Conservation (phyloP, 2,113 vertebrate genomes). For the Leptobrachium leishanense region DNA sequence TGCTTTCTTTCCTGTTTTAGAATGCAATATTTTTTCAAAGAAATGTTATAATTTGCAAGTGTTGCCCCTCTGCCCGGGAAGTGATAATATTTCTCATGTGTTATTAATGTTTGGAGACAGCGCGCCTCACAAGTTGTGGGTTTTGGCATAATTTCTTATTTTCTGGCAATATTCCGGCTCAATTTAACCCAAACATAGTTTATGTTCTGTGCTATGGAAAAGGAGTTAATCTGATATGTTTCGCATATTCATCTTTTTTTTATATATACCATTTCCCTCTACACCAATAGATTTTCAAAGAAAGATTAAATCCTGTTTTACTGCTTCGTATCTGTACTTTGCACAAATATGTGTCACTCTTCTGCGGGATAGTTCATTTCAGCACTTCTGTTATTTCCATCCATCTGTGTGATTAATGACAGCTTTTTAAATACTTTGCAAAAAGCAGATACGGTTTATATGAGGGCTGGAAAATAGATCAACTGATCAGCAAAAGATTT, state of each 20-base stretch:
- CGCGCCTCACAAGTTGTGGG: constrained; percentile 29
- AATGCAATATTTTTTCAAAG: constrained; percentile 33
- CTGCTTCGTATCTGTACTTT: constrained; percentile 29
- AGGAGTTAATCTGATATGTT: constrained; percentile 2
- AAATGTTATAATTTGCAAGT: neutral
- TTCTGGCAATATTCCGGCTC: neutral
- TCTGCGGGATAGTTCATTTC: constrained; percentile 27
- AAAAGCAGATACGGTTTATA: constrained; percentile 34
- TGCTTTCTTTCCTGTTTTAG: neutral
- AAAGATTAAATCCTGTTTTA: constrained; percentile 40
- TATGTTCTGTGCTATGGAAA: neutral
- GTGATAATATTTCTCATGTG: constrained; percentile 26
- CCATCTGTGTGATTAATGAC: constrained; percentile 44
- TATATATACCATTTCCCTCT: neutral
- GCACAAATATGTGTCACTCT: constrained; percentile 35
- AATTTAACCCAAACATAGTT: neutral
- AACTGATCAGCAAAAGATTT: constrained; percentile 27
- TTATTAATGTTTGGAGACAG: constrained; percentile 23
- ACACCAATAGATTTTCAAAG: neutral
- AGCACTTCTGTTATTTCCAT: constrained; percentile 20
- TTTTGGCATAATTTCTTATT: constrained; percentile 22
- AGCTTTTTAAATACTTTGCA: constrained; percentile 37
- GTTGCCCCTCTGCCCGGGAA: constrained; percentile 12
- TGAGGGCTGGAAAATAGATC: constrained; percentile 31
- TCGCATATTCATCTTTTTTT: neutral